Base-by-base conservation (phyloP, 2,113 vertebrate genomes). In the Dicrurus megarhynchus region DNA sequence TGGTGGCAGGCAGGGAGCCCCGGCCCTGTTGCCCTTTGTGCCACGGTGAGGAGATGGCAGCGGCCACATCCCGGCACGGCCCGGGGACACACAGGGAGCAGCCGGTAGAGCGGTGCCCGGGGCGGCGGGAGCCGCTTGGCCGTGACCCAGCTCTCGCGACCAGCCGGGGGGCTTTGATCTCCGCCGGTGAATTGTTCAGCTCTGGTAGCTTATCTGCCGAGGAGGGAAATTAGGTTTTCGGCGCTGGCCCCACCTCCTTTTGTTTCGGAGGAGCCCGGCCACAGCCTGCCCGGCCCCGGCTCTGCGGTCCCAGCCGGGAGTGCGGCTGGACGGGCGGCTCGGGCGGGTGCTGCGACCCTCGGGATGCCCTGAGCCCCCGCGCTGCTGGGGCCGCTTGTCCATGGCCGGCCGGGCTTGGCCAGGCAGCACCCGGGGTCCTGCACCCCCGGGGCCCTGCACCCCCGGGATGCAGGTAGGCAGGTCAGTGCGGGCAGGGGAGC, bases 401-500 rank as follows among this genome's bases (percentile, higher is more conserved):
- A 9, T 21, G 17, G 67, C 53, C 12, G 4, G 35, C 35, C 4
- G 26, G 61, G 73, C 88, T 76, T 5, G 8, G 53, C 46, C 97
- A 32, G 95, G 85, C 63, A 24, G 97, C 59, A 57, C 96, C 74
- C 27, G 37, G 73, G 68, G 85, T 49, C 61, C 53, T 10, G 32
- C 10, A 47, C 28, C 69, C 70, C 70, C 79, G 79, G 87, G 79
- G 79, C 63, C 56, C 87, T 90, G 79, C 87, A 90, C 55, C 87
- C 69, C 65, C 37, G 42, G 94, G 95, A 97, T 85, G 94, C 87
- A 95, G 96, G 95, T 96, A 96, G 90, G 95, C 95, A 97, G 95
- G 96, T 94, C 87, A 97, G 95, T 97, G 95, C 1, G 53, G 96
- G 95, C 74, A 84, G 93, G 82, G 92, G 60, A 74, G 64, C 11